Base-by-base conservation (phyloP, 2,113 vertebrate genomes). In the Microtus montanus region DNA sequence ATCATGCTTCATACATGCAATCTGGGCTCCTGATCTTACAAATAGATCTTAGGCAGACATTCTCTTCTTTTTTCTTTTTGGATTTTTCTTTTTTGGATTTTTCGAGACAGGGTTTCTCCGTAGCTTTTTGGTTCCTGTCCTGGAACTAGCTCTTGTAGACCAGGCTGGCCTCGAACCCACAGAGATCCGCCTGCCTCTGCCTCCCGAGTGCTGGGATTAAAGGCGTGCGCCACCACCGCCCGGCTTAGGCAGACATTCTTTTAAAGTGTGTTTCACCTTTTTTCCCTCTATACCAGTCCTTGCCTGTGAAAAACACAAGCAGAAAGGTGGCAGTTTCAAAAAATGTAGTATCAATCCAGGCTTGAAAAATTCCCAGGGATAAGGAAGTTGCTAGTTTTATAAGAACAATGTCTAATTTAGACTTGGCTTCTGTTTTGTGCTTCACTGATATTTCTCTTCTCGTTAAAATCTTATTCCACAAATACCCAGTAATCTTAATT, bases 351-450 rank as follows among this genome's bases (percentile, higher is more conserved):
- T 54, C 82, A 90, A 85, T 35, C 20, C 38, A 78, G 77, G 26
- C 33, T 71, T 77, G 24, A 77, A 83, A 94, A 83, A 33, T 41
- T 64, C 47, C n/a, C n/a, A 83, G 20, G 38, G 71, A 52, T 71
- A 82, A 10, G 19, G 17, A 41, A 82, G 44, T 77, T 58, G 33
- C 0, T 68, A 47, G 63, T 90, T 86, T 94, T 35, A 44, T 4
- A 78, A 77, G 73, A 80, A 78, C 89, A 68, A 47, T 41, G 3
- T 90, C 80, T 80, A 68, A 89, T 74, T 92, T 86, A 35, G 52
- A 63, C 54, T 64, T 83, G 33, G 64, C 94, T 87, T 11, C 20
- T 87, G 15, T 58, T 92, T 87, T 78, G 9, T 58, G 20, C 75
- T 61, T 22, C 82, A 79, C 15, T 26, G 35, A 87, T 87, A 83